These are phyloP conservation scores for Microcebus jonahi DNA, from an alignment of 2,113 vertebrate species.

Conservation along the genomic window DNA sequence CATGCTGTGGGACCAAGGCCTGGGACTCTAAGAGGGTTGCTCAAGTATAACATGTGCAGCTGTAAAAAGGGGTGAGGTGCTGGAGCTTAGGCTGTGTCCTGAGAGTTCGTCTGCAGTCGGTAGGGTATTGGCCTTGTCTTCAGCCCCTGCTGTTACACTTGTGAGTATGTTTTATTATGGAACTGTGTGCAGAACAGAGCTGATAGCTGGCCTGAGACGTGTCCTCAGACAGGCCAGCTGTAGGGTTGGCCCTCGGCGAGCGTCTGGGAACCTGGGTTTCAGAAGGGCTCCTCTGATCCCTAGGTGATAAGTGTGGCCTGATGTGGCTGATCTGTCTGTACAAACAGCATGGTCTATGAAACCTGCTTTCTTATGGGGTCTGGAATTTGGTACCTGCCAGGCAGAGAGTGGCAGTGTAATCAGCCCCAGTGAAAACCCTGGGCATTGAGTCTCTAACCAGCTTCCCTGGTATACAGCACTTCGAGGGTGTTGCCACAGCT, in stretches of 20 bases:
- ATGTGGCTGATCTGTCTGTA: neutral
- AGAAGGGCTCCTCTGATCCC: neutral
- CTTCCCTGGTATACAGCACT: neutral
- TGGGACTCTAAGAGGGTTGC: neutral
- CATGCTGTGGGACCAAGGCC: fast-evolving
- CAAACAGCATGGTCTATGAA: neutral
- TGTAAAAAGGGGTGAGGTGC: neutral
- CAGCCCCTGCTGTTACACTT: neutral
- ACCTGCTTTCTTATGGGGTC: neutral
- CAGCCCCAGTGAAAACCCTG: neutral
- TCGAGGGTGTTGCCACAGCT: neutral
- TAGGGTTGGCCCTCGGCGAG: neutral
- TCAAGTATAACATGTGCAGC: neutral
- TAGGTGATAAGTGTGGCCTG: neutral
- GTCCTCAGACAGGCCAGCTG: neutral
- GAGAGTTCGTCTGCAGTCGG: neutral
- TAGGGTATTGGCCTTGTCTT: neutral
- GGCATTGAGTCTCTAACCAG: neutral
- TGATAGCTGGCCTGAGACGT: neutral
- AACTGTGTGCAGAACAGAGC: neutral
- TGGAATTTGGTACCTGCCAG: neutral
- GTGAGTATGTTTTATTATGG: fast-evolving
- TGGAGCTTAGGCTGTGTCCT: neutral
- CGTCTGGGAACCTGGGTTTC: neutral
- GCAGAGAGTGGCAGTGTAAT: neutral